Base-by-base conservation (phyloP, 2,888 invertebrate species). In the Tachina fera region DNA sequence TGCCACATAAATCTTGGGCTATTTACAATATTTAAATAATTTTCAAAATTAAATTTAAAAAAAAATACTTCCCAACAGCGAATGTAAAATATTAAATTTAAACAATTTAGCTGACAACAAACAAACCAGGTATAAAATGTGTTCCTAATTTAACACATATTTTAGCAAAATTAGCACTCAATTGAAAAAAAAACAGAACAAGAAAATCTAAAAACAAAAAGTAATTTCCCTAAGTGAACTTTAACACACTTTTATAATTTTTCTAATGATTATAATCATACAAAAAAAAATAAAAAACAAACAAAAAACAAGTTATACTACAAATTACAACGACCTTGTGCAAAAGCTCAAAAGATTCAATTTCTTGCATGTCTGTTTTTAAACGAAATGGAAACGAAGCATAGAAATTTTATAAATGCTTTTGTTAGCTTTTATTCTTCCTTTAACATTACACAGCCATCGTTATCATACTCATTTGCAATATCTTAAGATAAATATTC, bases 221-320 rank as follows among this genome's bases (percentile, higher is more conserved):
- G 88, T 89, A 91, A 91, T 91, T 90, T 91, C 87, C 90, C 87
- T 89, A 91, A 91, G 91, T 91, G 90, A 90, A 90, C 89, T 89
- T 90, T 89, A 90, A 80, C 70, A 74, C 53, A 39, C 14, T 43
- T 63, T 49, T 47, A 16, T 22, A 56, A 14, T 68, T 19, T 47
- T 58, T 10, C 13, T 22, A 65, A 43, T 41, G 51, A 39, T 41
- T 11, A 70, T 58, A 51, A 31, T 60, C 43, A 0, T 49, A 22
- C 61, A 22, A 71, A 31, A 31, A 51, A 67, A 22, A 31, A 31
- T n/a, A n/a, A 31, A 31, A 31, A 31, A 31, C 2, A 31, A 65
- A 53, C 49, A 68, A 84, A 51, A 3, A 60, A 11, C 49, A 51
- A 68, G 70, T 74, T 70, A 77, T 74, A 19, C 11, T 74, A 19